Evolutionary conservation across 2,888 invertebrate species (phyloP), one percentile per base, ranked within the genome.

Genomic region (Sinohyriopsis cumingii): DNA sequence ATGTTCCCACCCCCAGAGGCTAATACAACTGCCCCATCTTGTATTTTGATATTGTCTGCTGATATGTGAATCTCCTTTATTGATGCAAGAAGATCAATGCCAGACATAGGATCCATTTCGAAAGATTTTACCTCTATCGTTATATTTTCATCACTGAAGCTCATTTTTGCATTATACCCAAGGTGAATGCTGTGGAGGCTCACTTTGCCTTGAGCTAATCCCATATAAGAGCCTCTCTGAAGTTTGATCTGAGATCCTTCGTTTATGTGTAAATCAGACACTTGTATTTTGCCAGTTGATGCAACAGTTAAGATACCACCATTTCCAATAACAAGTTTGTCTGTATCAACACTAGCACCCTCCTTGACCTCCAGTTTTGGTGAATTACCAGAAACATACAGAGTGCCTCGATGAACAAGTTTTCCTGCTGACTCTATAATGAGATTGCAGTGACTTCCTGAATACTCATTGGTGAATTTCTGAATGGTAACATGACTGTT

Each of bases 311-410:
- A 63, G 6, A 22, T 68, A 18, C 80, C 78, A 63, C 70, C 65
- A 59, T 75, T 78, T 45, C 77, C 76, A 3, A 82, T 70, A 15
- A 65, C 71, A 3, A 82, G 60, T 20, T 65, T 65, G 1, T 59
- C 24, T 6, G 72, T 64, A 20, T 64, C 63, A n/a, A 82, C 22
- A 5, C 61, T 68, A 12, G 81, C 82, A 45, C 45, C 45, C 45
- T 45, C 45, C 18, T 60, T 45, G n/a, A 82, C 53, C 12, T 67
- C 67, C 19, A 82, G 73, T 12, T 59, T 33, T 24, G 81, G 78
- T 45, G 20, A 57, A 6, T 68, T 66, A 15, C 81, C 81, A 54
- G 80, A 73, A 1, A 81, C 45, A 28, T 74, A 69, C 55, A 82
- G 63, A 61, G 68, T 66, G 55, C 63, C 69, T 45, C 12, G 45